phyloP scores from a whole-genome alignment of 2,888 invertebrate species.

The Stenchaetothrips biformis region DNA sequence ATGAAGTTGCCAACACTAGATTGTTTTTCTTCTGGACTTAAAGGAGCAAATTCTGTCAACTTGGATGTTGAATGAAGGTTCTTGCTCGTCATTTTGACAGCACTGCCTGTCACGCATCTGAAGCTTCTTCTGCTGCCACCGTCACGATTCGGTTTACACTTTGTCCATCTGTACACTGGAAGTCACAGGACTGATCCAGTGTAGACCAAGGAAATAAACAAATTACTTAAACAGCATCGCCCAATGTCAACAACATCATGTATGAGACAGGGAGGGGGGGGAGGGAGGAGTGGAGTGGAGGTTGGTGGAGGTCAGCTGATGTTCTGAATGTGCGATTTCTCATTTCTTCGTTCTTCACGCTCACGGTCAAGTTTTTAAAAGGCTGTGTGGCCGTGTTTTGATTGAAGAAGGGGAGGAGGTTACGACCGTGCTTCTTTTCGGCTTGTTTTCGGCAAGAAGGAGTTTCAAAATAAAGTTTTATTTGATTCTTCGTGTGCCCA shows the following conservation, averaged over 20 bases:
- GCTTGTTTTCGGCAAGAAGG: too few relatives aligned
- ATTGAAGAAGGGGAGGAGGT: too few relatives aligned
- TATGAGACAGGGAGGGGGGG: background rate
- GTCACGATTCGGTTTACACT: background rate
- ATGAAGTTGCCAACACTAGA: conserved; percentile 66
- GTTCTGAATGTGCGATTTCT: too few relatives aligned
- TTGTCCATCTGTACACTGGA: background rate
- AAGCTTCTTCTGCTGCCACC: background rate
- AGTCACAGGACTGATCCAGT: background rate
- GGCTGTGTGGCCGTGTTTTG: too few relatives aligned
- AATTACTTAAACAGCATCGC: background rate
- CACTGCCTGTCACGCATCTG: background rate
- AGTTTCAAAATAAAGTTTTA: too few relatives aligned
- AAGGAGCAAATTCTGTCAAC: conserved; percentile 72
- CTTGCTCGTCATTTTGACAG: conserved; percentile 48
- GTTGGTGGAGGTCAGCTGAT: background rate
- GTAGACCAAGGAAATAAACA: background rate
- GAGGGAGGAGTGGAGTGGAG: background rate
- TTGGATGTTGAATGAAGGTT: conserved; percentile 60
- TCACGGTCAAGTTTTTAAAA: too few relatives aligned
- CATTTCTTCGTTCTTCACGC: too few relatives aligned
- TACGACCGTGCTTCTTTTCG: too few relatives aligned
- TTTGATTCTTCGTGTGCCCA: too few relatives aligned
- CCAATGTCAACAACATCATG: background rate
- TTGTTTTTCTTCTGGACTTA: conserved; percentile 69